Base-by-base conservation (phyloP, 2,113 vertebrate genomes). In the Hydrochoerus hydrochaeris region DNA sequence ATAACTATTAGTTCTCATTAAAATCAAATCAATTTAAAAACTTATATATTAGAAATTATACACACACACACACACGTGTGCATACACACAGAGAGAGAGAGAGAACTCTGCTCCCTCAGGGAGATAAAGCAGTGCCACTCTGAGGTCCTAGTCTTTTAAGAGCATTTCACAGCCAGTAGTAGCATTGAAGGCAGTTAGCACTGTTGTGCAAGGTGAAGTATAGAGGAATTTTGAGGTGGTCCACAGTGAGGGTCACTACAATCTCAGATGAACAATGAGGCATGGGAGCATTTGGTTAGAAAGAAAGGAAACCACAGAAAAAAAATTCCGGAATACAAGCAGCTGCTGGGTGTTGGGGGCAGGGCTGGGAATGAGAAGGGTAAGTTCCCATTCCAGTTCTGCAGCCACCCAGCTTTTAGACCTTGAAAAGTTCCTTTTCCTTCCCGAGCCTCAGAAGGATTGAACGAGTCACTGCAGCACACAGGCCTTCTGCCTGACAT, bases 1-100 rank as follows among this genome's bases (percentile, higher is more conserved):
- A 67, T 38, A 80, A 73, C 54, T 52, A 35, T 58, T 65, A 67
- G 90, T 80, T 65, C 28, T 26, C 65, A 63, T 58, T 41, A 88
- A 94, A 87, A 54, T 44, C 20, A 57, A 71, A 82, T 90, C n/a
- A 65, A 28, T 58, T 94, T 26, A 22, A 95, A 84, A 62, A 83
- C 11, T 16, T 38, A 44, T 17, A 3, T 82, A 38, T 60, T 62
- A 73, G 38, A 60, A 38, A 49, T 52, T 20, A 58, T n/a, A n/a
- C n/a, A n/a, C n/a, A n/a, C n/a, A n/a, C n/a, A n/a, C n/a, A n/a
- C n/a, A n/a, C n/a, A n/a, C n/a, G n/a, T n/a, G n/a, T n/a, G n/a
- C 3, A 38, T 14, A 5, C 16, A 85, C 38, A 30, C 58, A 19
- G 3, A 63, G 75, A 46, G 0, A 28, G 46, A 46, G 46, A 46